These are phyloP conservation scores for Pituophis catenifer DNA, from an alignment of 2,113 vertebrate species.

Conservation along the genomic window DNA sequence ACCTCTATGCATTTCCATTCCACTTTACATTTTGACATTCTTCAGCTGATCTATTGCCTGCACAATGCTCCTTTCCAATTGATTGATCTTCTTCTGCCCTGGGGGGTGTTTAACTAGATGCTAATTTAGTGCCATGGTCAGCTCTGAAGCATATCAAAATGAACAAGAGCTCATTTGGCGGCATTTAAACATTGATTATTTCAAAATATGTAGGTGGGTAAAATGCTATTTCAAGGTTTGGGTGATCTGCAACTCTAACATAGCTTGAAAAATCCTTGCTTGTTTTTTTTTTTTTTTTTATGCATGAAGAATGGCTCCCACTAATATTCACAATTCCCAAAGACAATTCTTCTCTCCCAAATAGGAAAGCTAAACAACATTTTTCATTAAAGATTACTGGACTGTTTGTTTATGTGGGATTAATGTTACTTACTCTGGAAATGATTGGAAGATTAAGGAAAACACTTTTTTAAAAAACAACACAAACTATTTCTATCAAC, in stretches of 20 bases:
- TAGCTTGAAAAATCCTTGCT: accelerated
- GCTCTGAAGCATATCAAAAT: conserved; percentile 23
- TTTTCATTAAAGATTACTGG: background rate
- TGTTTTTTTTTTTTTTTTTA: background rate
- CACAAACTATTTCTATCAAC: background rate
- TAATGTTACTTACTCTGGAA: background rate
- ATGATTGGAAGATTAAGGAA: background rate
- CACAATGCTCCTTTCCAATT: background rate
- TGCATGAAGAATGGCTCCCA: background rate
- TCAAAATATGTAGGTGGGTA: accelerated
- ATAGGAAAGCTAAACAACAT: background rate
- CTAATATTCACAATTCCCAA: background rate
- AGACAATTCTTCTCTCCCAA: background rate
- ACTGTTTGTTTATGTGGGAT: background rate
- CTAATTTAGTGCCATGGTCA: conserved; percentile 42
- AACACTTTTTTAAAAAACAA: background rate
- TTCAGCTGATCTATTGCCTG: background rate
- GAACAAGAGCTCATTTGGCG: conserved; percentile 7
- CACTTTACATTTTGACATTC: background rate
- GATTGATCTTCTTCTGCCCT: conserved; percentile 16
- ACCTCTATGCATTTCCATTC: conserved; percentile 9
- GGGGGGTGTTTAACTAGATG: conserved; percentile 27
- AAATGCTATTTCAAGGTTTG: accelerated
- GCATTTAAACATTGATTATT: background rate
- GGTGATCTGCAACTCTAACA: background rate